These are phyloP conservation scores for Panagrolaimus sp. DNA, from an alignment of 1,140 invertebrate species.

Conservation along the genomic window DNA sequence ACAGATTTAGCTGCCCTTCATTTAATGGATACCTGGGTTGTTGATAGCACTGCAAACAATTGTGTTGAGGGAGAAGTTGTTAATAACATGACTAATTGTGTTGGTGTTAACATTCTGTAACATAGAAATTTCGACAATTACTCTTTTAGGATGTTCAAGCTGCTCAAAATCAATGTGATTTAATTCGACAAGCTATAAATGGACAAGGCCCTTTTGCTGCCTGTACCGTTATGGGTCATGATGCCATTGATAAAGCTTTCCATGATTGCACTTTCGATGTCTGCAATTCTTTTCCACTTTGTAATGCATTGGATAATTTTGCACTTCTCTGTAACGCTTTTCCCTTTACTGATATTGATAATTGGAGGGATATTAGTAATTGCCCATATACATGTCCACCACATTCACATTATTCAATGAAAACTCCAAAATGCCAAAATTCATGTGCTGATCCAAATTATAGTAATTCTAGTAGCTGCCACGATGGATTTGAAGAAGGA, in stretches of 20 bases:
- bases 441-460: neutral
- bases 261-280: slow-evolving; percentile 33
- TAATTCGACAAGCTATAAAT: slow-evolving; percentile 26
- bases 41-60: slow-evolving; percentile 9
- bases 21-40: slow-evolving; percentile 2
- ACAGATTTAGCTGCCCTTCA: slow-evolving; percentile 22
- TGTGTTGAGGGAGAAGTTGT: neutral
- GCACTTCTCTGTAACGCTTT: neutral
- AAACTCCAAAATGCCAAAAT: slow-evolving; percentile 4
- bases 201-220: slow-evolving; percentile 24
- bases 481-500: neutral
- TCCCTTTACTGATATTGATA: neutral
- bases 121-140: too few relatives aligned
- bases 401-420: neutral
- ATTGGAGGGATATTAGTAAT: neutral
- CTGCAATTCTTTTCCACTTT: slow-evolving; percentile 13
- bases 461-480: neutral
- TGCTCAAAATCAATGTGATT: slow-evolving; percentile 14
- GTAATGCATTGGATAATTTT: too few relatives aligned
- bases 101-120: too few relatives aligned
- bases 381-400: neutral
- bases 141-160: slow-evolving; percentile 17
- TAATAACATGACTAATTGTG: neutral
- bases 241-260: slow-evolving; percentile 26
- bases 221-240: slow-evolving; percentile 28